phyloP scores from a whole-genome alignment of 2,888 invertebrate genomes.

The Sminthurinus aureus region DNA sequence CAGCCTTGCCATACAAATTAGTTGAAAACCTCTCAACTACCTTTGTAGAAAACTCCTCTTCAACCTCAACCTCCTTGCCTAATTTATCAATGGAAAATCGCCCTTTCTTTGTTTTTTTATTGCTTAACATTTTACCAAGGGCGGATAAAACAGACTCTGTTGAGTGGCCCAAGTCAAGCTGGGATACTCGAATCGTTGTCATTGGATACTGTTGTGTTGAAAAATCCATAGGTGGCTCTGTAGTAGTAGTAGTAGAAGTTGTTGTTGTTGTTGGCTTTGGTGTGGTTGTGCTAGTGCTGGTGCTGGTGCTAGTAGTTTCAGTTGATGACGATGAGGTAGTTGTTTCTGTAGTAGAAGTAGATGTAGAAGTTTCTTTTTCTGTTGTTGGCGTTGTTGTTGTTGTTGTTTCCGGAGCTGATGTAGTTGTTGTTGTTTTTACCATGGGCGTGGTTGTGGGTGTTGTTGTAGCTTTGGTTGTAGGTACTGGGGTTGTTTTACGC shows the following conservation, averaged over 20 bases:
- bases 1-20: too few relatives aligned
- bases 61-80: too few relatives aligned
- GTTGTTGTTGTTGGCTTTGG: neutral
- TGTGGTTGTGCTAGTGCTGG: neutral
- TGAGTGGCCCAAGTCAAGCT: neutral
- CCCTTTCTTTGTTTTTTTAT: too few relatives aligned
- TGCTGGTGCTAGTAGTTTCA: neutral
- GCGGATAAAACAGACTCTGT: neutral
- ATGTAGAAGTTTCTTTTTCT: neutral
- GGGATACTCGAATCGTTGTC: neutral
- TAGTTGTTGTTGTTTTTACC: neutral
- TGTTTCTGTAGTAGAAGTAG: constrained; percentile 3
- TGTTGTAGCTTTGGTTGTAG: neutral
- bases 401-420: neutral
- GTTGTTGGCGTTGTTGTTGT: neutral
- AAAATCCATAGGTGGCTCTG: neutral
- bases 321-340: neutral
- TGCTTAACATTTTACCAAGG: too few relatives aligned
- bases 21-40: too few relatives aligned
- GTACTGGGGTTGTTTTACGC: neutral
- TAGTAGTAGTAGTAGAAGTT: neutral
- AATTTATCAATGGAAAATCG: too few relatives aligned
- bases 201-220: neutral
- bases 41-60: too few relatives aligned
- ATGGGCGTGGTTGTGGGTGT: neutral